Conservation (phyloP, 2,888 invertebrate genomes). For the Falcaria lacertinaria region DNA sequence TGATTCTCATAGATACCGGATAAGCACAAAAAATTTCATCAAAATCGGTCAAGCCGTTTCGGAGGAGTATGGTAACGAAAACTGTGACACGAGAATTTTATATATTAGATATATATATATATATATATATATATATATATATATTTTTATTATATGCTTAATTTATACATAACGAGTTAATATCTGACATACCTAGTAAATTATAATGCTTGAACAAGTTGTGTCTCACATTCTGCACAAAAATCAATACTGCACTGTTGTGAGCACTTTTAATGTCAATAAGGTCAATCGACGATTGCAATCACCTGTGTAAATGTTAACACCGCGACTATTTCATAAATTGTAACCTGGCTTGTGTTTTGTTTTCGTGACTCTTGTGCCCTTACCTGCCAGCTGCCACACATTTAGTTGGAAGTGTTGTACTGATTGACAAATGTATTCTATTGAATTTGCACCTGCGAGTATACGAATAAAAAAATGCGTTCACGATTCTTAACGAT, state of each 20-base stretch:
- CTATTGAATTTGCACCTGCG: constrained; percentile 12
- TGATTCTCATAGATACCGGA: too few relatives aligned
- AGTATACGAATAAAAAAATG: too few relatives aligned
- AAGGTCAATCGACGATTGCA: neutral
- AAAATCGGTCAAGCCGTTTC: too few relatives aligned
- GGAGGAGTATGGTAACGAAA: too few relatives aligned
- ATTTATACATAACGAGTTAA: too few relatives aligned
- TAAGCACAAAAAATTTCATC: too few relatives aligned
- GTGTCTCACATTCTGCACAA: neutral
- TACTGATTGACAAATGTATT: constrained; percentile 45
- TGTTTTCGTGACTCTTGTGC: constrained; percentile 41
- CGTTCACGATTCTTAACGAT: neutral
- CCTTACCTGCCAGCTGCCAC: constrained; percentile 47
- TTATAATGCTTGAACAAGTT: too few relatives aligned
- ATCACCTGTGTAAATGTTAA: constrained; percentile 2
- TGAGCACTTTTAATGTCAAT: neutral
- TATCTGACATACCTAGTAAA: too few relatives aligned
- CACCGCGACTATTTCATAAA: neutral
- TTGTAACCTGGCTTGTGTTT: constrained; percentile 4
- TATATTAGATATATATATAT: too few relatives aligned
- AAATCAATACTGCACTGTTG: neutral
- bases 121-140: too few relatives aligned
- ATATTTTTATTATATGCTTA: too few relatives aligned
- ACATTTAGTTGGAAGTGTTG: constrained; percentile 24
- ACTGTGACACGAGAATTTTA: too few relatives aligned